Evolutionary conservation across 2,888 invertebrate species (phyloP), one percentile per base, ranked within the genome.

Genomic region (Drosophila sordidapex): DNA sequence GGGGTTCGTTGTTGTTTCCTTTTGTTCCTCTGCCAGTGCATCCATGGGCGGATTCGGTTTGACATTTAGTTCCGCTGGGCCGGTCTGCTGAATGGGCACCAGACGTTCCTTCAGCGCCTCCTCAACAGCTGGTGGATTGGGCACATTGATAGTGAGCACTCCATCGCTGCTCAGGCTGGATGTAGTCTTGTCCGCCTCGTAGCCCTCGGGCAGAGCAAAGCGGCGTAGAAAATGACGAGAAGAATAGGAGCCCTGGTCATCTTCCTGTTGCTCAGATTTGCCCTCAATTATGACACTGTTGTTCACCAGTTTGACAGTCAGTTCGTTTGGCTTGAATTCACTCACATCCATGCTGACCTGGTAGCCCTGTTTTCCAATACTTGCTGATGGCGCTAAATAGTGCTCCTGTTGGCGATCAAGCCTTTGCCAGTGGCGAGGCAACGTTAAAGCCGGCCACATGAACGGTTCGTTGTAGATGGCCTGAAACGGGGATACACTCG

Each of bases 161-260:
- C 97, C 97, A 87, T 97, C 97, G 10, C 95, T 95, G 35, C 96
- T 96, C 11, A 97, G 93, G 49, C 95, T 95, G 5, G 97, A 97
- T 66, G 95, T 95, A 1, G 97, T 95, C 58, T 95, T 94, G 57
- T 95, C 95, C 1, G 96, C 94, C 59, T 97, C 96, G 67, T 96
- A 96, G 0, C 96, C 96, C 79, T 96, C 95, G 0, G 97, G 97
- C 49, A 97, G 91, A 31, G 95, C 91, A 91, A 97, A 97, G 63
- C 96, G 94, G 31, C 97, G 94, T 67, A 96, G 94, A 83, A 97
- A 96, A 70, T 97, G 96, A 53, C 96, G 94, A 8, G 96, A 95
- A 18, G 96, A 95, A 91, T 94, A 96, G 60, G 97, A 96, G 18
- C 97, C 97, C 76, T 96, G 95, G 21, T 95, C 95, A 80, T 96